A percentile compares a stretch with the other conserved stretches of the same genome.
Evolutionary conservation across 2,113 vertebrate genomes (phyloP).

Genomic region (Amblyopsis rosae): DNA sequence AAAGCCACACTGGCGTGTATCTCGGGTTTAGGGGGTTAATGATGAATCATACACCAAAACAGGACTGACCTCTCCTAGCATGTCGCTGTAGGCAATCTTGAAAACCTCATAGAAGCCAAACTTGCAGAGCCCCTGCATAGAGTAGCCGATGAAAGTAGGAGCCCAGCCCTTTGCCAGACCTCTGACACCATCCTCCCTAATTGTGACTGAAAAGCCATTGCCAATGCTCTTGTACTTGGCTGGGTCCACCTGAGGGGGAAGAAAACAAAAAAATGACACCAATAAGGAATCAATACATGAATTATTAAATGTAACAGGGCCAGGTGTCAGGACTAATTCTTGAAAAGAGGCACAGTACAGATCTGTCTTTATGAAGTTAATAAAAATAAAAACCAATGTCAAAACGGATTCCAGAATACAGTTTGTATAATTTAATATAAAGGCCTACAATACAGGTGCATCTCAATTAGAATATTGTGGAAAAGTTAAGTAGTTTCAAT

Average conservation of each 20-base stretch:
- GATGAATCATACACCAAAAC: background rate
- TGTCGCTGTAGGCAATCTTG: constrained; percentile 90
- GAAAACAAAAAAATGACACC: background rate
- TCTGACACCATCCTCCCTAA: constrained; percentile 91
- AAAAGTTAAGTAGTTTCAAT: too few species aligned
- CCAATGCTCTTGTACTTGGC: constrained; percentile 95
- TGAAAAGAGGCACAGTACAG: too few species aligned
- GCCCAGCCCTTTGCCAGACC: constrained; percentile 98
- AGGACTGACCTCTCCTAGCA: constrained; percentile 90
- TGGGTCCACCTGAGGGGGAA: constrained; percentile 85
- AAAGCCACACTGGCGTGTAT: too few species aligned
- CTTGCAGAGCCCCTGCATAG: constrained; percentile 98
- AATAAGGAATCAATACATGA: background rate
- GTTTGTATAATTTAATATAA: too few species aligned
- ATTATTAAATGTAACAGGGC: background rate
- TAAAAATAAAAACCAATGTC: too few species aligned
- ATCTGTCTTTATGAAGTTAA: too few species aligned
- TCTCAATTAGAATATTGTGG: too few species aligned
- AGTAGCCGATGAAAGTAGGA: constrained; percentile 96
- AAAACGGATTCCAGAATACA: too few species aligned
- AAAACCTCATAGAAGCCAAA: constrained; percentile 99
- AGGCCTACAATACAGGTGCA: too few species aligned
- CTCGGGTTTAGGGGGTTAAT: too few species aligned
- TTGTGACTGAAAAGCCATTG: constrained; percentile 89
- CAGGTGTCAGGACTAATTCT: background rate